Evolutionary conservation across 2,113 vertebrate genomes (phyloP), one percentile per base, ranked within the genome.

Genomic region (Heloderma charlesbogerti): DNA sequence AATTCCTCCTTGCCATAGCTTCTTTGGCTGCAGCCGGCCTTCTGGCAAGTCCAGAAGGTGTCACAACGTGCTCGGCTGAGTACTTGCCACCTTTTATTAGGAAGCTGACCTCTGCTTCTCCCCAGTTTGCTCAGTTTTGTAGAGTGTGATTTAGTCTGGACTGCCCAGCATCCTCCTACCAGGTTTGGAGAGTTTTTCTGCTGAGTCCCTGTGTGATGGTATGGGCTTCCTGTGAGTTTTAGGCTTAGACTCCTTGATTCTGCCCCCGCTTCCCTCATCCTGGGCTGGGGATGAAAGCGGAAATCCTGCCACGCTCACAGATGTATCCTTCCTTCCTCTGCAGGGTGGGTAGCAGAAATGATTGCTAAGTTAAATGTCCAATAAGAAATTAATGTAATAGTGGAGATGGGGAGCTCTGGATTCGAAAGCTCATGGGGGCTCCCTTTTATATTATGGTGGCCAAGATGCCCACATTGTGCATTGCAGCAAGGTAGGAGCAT

Each of bases 31-130:
- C 25, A 18, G 20, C 31, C 10, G 12, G 25, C 57, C 29, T 66
- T 51, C 48, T 1, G 7, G 31, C 27, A 0, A 0, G 0, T 2
- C 25, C 2, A 20, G 67, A n/a, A 10, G 60, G n/a, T 0, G 0
- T 0, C 71, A 6, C 66, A 16, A 15, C 15, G 40, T 13, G 20
- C 69, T 74, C 13, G 31, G 25, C 31, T 37, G 37, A 43, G n/a
- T 31, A 12, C 20, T 74, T 34, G 31, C 67, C 43, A 37, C 4
- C 25, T 77, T 25, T 43, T 84, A 34, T 75, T 13, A 71, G 57
- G 86, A 34, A 78, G 1, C 4, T 0, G 0, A 27, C 60, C 43
- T 71, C 6, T 10, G 69, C 0, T 0, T 12, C 8, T 72, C 37
- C 74, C 60, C 71, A 2, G 1, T 0, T 0, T 54, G 3, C 16